Percentiles rank a stretch among this genome's conserved stretches.
These are phyloP conservation scores for Ondatra zibethicus DNA, from an alignment of 2,113 vertebrate species.

Conservation along the genomic window DNA sequence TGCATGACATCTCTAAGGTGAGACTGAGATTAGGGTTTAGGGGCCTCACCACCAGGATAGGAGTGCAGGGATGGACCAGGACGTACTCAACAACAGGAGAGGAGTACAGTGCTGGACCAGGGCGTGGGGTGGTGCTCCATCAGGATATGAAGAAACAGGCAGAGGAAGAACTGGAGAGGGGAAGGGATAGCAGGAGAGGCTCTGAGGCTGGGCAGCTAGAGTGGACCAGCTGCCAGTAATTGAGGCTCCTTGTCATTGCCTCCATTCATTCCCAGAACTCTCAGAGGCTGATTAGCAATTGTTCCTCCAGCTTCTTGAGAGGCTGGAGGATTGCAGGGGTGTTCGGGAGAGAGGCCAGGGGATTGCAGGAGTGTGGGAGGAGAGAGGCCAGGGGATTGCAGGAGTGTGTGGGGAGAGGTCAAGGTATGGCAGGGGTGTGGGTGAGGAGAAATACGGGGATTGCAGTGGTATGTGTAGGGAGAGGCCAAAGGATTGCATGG, in stretches of 20 bases:
- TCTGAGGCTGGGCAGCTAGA: not conserved
- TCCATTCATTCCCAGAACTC: conserved; percentile 51
- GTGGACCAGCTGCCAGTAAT: conserved; percentile 68
- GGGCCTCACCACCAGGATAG: rapidly evolving
- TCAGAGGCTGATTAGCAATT: conserved; percentile 76
- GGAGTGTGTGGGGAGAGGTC: not conserved
- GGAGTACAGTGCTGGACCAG: not conserved
- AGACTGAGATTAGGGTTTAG: not conserved
- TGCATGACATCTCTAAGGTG: not conserved
- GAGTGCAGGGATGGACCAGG: too few species aligned
- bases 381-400: not conserved
- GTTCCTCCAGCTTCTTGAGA: conserved; percentile 70
- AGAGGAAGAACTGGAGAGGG: not conserved
- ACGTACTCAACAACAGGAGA: too few species aligned
- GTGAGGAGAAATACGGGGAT: not conserved
- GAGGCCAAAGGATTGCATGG: not conserved
- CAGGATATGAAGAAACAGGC: not conserved
- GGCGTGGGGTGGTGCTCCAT: too few species aligned
- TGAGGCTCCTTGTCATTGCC: not conserved
- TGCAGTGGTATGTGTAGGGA: not conserved
- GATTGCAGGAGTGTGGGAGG: not conserved
- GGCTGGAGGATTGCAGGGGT: conserved; percentile 48
- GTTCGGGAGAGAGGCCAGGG: not conserved
- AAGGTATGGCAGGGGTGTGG: not conserved
- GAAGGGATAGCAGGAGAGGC: not conserved